Evolutionary conservation across 2,113 vertebrate species (phyloP), one percentile per base, ranked within the genome.

Genomic region (Onychostruthus taczanowskii): DNA sequence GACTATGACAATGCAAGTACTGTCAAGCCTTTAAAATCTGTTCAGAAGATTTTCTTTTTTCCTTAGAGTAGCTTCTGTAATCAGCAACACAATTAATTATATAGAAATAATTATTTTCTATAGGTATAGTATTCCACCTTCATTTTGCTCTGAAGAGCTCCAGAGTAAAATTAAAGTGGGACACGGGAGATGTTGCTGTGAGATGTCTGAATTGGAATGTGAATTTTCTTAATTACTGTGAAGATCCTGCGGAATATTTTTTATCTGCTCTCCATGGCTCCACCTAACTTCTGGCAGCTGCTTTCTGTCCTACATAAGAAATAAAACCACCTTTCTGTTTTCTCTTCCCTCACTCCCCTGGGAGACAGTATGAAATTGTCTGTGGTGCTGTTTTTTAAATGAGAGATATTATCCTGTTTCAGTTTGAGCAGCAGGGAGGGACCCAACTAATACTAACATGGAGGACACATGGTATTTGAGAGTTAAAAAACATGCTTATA

Each of bases 21-120:
- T 28, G 47, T 78, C 74, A 70, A 72, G 87, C 92, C 90, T 93
- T 94, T 81, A 96, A 93, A 92, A 94, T 75, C 44, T 84, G 50
- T 89, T 95, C 90, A 94, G 89, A 96, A 96, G 90, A 96, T 85
- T 85, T 81, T 59, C 72, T 69, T 93, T 84, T 95, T 87, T 87
- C 80, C 67, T 94, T 79, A 94, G 41, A 50, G 55, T 46, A 68
- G 43, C 56, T 69, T 87, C 87, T 88, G 70, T 74, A 78, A 79
- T 41, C 93, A 96, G 91, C 64, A 95, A 93, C 26, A 81, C 26
- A 84, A 90, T 67, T 13, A 27, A 78, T 28, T 17, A 1, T 17
- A 77, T 1, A 80, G 61, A 90, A 91, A 47, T 58, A 91, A 87
- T 39, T 78, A 8, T 59, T 74, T 91, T 94, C 47, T 37, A 21